Evolutionary conservation across 2,888 invertebrate genomes (phyloP).

Genomic region (Octonoba sinensis): DNA sequence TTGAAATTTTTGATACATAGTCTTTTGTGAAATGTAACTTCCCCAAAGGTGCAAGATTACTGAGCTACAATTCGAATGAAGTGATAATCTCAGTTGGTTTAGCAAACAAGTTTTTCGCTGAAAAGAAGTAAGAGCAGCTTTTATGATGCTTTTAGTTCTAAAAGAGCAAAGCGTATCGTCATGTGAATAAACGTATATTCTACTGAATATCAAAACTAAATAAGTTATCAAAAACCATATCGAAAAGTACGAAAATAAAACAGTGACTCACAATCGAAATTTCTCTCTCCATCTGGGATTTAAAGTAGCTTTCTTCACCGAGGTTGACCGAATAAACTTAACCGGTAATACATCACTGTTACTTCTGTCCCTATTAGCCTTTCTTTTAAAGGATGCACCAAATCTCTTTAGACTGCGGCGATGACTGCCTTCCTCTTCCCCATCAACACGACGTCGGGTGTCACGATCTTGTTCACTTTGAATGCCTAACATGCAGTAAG

Average conservation of each 20-base stretch:
- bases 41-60: too few species aligned
- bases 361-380: slow-evolving; percentile 69
- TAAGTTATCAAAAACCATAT: too few species aligned
- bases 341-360: slow-evolving; percentile 85
- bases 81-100: too few species aligned
- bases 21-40: too few species aligned
- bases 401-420: slow-evolving; percentile 40
- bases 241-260: background rate
- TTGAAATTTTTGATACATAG: too few species aligned
- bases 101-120: too few species aligned
- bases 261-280: slow-evolving; percentile 89
- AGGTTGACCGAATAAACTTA: slow-evolving; percentile 92
- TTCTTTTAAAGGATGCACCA: slow-evolving; percentile 55
- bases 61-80: too few species aligned
- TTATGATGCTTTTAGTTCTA: too few species aligned
- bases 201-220: too few species aligned
- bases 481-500: slow-evolving; percentile 98
- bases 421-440: slow-evolving; percentile 25
- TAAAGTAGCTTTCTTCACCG: slow-evolving; percentile 91
- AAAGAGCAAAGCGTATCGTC: too few species aligned
- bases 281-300: slow-evolving; percentile 97
- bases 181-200: too few species aligned
- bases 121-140: too few species aligned
- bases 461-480: slow-evolving; percentile 76
- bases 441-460: slow-evolving; percentile 69